These are phyloP conservation scores for Autographa gamma DNA, from an alignment of 2,888 invertebrate species.

Conservation along the genomic window DNA sequence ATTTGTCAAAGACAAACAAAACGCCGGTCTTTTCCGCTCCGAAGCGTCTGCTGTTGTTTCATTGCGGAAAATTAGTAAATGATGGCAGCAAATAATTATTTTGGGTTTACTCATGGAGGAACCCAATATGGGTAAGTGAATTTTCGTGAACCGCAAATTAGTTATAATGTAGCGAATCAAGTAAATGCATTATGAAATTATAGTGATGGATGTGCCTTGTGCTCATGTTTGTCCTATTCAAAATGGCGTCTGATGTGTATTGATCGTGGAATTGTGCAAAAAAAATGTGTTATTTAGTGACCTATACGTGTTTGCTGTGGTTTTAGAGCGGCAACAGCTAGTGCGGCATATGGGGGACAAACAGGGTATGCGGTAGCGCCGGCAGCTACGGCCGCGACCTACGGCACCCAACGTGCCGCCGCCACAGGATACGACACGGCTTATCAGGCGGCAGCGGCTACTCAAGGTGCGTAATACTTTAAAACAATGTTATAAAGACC, in stretches of 20 bases:
- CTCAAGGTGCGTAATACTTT: constrained; percentile 90
- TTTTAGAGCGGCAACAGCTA: constrained; percentile 92
- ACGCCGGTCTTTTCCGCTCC: constrained; percentile 85
- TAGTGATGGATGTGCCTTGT: constrained; percentile 71
- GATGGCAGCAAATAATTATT: constrained; percentile 98
- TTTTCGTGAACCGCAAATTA: constrained; percentile 40
- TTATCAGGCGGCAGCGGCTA: constrained; percentile 94
- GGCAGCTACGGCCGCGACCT: constrained; percentile 94
- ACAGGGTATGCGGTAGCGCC: constrained; percentile 95
- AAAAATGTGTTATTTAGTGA: constrained; percentile 47
- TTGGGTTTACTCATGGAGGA: constrained; percentile 97
- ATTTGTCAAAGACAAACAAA: constrained; percentile 78
- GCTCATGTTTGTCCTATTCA: constrained; percentile 81
- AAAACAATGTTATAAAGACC: constrained; percentile 49
- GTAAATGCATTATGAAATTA: constrained; percentile 31
- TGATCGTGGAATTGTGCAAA: constrained; percentile 71
- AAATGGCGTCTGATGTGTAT: constrained; percentile 85
- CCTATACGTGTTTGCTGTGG: constrained; percentile 52
- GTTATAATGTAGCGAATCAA: constrained; percentile 13
- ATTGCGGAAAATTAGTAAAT: constrained; percentile 84
- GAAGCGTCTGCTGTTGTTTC: constrained; percentile 84
- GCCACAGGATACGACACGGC: constrained; percentile 95
- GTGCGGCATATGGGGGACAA: constrained; percentile 95
- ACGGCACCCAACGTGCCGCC: constrained; percentile 94
- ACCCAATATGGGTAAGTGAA: constrained; percentile 95